Evolutionary conservation across 2,113 vertebrate species (phyloP), one percentile per base, ranked within the genome.

Genomic region (Struthidea cinerea): DNA sequence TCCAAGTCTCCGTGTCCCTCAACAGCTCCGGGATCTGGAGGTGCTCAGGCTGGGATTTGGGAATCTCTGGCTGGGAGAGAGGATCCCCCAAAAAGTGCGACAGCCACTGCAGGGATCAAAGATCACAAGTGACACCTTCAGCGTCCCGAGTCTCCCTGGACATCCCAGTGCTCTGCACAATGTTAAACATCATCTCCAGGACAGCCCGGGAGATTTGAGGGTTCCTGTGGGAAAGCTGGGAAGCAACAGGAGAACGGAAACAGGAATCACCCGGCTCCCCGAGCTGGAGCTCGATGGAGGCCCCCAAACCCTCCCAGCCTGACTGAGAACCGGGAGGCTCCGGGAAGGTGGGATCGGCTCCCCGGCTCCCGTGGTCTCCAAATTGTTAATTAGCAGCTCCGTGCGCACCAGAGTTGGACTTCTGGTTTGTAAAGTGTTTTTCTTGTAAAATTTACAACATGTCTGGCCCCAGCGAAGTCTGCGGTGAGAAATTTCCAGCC

Each of bases 381-480:
- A 70, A 32, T 39, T 30, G 59, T 91, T 93, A 57, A 97, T 95
- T 93, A 96, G 93, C 67, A 35, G 81, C 77, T 94, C 94, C 12
- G 13, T 22, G 80, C 7, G 0, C 80, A 39, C 15, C 8, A 61
- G 94, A 75, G 70, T 35, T 35, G 81, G 91, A 82, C 93, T 94
- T 69, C 89, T 96, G 96, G 84, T 96, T 84, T 67, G 91, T 42
- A 76, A 97, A 94, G 93, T 61, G 89, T 82, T 96, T 96, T 92
- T 55, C 96, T 89, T 95, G 87, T 97, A 95, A 97, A 97, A 95
- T 94, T 97, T 96, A 96, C 91, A 96, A 30, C 93, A 89, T 44
- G 93, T 96, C 95, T 97, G 96, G 95, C 94, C 95, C 95, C 93
- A 32, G 93, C 56, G 18, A 89, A 79, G 89, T 84, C 96, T 93